Evolutionary conservation across 2,113 vertebrate species (phyloP), one percentile per base, ranked within the genome.

Genomic region (Opisthocomus hoazin): DNA sequence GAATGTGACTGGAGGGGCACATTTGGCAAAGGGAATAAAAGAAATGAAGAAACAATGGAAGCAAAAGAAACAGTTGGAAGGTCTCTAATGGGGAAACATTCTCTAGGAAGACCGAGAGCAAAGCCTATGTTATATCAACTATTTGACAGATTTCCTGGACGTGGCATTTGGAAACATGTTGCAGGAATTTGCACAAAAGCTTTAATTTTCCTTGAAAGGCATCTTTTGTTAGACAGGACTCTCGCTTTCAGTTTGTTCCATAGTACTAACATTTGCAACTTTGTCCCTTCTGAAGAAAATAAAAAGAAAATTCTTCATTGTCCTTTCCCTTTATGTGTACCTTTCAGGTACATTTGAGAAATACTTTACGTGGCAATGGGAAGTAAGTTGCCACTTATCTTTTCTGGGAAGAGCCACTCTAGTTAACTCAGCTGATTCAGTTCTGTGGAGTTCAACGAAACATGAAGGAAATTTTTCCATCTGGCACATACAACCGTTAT

Each of bases 351-450:
- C 39, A 29, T 94, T 90, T 88, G 69, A 93, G 64, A 87, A 95
- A 86, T 22, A 34, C n/a, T 90, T 74, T 43, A 69, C 46, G 41
- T 56, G 24, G 54, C 48, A 93, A 84, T 51, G 57, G 36, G 60
- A 71, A 87, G 75, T 60, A 90, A 96, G 57, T 89, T 83, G 64
- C 56, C 73, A 57, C 64, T 95, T 96, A 65, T 27, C 43, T 80
- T 73, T 80, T 93, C 51, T 92, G 80, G 70, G 86, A 90, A 95
- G 56, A 96, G 36, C 27, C 51, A 71, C 92, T 96, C 84, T 64
- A 92, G 56, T 66, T 86, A 36, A 53, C 48, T 90, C 56, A 71
- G 56, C 53, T 92, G 92, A 84, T 92, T 84, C 83, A 71, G 39
- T 81, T 64, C 71, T 75, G 73, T 79, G 83, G 36, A 88, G 36